Evolutionary conservation across 2,888 invertebrate genomes (phyloP), one percentile per base, ranked within the genome.

Genomic region (Alcis repandata): DNA sequence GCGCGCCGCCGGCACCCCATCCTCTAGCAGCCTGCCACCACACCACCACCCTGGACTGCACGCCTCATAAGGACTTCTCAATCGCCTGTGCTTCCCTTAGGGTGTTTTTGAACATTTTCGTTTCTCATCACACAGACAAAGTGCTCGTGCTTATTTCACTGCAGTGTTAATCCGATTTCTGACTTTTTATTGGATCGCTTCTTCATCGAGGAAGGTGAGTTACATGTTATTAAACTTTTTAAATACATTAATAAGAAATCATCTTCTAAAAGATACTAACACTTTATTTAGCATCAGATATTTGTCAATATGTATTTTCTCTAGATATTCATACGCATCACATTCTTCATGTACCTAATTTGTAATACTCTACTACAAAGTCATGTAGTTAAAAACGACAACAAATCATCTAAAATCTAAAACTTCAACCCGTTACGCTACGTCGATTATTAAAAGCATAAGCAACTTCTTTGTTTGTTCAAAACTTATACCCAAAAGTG

Each of bases 71-170:
- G 71, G 73, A 82, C 80, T 78, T 70, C 45, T 54, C 70, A 67
- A 75, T 71, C 75, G 75, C 76, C 73, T 85, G 88, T 89, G 86
- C 79, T 78, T 77, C 78, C 76, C 64, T 48, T 61, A 75, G 73
- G 79, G 76, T 84, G 84, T 85, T 83, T 70, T 82, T 71, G 75
- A 82, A 88, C 90, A 82, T 80, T 79, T 79, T 79, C 79, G 83
- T 85, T 87, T 77, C 80, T 82, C 79, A 73, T 79, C 75, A 70
- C 82, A 88, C 77, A 87, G 90, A 89, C 91, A 73, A 86, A 92
- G 92, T 92, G 92, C 85, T 90, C 90, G 92, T 92, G 91, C 86
- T 88, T 89, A 84, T 83, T 87, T 85, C 90, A 88, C 88, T 87
- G 84, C 84, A 91, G 91, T 92, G 91, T 88, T 91, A 86, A 88